Conservation (phyloP, 2,797 vertebrate genomes). For the Syngnathus acus region DNA sequence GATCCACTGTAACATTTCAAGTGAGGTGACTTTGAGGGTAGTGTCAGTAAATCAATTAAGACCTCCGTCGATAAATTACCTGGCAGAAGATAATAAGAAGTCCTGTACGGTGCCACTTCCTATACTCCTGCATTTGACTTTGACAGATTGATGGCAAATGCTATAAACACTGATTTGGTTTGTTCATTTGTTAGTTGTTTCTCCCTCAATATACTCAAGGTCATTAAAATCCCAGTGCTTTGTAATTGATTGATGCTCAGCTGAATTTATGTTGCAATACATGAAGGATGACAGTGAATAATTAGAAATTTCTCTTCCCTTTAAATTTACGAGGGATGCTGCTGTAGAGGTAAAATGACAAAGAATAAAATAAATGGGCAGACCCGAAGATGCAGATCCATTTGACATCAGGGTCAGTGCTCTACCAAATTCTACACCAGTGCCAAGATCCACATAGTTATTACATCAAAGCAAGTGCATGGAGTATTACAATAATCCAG, state of each 20-base stretch:
- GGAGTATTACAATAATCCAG: constrained; percentile 63
- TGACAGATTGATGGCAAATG: constrained; percentile 43
- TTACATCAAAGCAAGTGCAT: constrained; percentile 64
- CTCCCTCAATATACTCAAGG: constrained; percentile 33
- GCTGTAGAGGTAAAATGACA: not conserved
- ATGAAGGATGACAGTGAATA: constrained; percentile 7
- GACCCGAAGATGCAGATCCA: not conserved
- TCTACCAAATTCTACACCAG: constrained; percentile 51
- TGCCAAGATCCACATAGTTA: constrained; percentile 61
- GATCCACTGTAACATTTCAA: constrained; percentile 39
- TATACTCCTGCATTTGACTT: constrained; percentile 45
- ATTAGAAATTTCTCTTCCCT: not conserved
- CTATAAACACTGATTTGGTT: constrained; percentile 21
- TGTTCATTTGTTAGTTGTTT: constrained; percentile 22
- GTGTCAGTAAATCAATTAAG: constrained; percentile 56
- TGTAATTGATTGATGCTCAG: constrained; percentile 4
- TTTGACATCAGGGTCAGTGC: constrained; percentile 30
- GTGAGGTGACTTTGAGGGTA: constrained; percentile 58
- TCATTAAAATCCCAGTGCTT: constrained; percentile 17
- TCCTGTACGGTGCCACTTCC: constrained; percentile 22
- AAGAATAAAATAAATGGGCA: constrained; percentile 1
- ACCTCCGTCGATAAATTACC: constrained; percentile 54
- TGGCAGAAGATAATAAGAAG: constrained; percentile 41
- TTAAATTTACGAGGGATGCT: not conserved
- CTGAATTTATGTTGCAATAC: not conserved